Evolutionary conservation across 2,888 invertebrate species (phyloP).

Genomic region (Ophion costatus): DNA sequence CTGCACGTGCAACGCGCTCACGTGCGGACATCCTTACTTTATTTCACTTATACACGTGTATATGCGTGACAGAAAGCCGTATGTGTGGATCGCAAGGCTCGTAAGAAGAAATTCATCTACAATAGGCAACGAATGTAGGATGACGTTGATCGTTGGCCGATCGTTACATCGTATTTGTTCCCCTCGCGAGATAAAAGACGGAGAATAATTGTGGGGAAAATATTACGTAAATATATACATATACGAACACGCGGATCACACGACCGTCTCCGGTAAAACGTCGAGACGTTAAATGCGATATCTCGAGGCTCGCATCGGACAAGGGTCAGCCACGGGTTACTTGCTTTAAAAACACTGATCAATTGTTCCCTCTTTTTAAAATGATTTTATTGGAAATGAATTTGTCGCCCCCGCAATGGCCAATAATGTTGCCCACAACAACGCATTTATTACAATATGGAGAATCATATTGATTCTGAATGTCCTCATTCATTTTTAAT

Average conservation of each 20-base stretch:
- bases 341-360: neutral
- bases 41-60: neutral
- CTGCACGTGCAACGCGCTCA: slow-evolving; percentile 16
- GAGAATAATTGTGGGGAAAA: neutral
- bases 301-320: slow-evolving; percentile 23
- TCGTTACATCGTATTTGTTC: slow-evolving; percentile 24
- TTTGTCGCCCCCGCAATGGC: neutral
- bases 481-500: neutral
- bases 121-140: slow-evolving; percentile 31
- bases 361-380: neutral
- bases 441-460: neutral
- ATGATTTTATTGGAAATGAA: neutral
- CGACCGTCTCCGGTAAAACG: slow-evolving; percentile 3
- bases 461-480: neutral
- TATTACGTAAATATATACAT: neutral
- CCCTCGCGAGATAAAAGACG: neutral
- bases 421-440: neutral
- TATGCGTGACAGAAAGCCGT: neutral
- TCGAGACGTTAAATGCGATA: slow-evolving; percentile 13
- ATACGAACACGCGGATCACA: neutral
- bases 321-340: slow-evolving; percentile 47
- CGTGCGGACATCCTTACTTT: slow-evolving; percentile 48
- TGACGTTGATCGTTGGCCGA: slow-evolving; percentile 21
- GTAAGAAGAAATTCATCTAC: slow-evolving; percentile 41
- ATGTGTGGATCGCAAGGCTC: neutral